These are phyloP conservation scores for Drosophila grimshawi DNA, from an alignment of 1,140 invertebrate species.

Conservation along the genomic window DNA sequence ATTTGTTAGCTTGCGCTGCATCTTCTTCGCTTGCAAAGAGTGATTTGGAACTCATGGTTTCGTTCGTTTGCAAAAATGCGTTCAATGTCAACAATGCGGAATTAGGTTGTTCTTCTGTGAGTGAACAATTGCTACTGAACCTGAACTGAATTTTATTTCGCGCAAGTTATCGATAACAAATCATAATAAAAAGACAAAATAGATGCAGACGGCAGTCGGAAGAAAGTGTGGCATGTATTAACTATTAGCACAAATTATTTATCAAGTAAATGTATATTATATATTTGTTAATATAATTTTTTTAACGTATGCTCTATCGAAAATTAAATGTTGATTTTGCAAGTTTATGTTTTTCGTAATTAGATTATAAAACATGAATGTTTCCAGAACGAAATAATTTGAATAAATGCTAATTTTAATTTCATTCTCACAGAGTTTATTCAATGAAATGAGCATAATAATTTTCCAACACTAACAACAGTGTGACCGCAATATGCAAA, in stretches of 20 bases:
- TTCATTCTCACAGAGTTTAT: background rate
- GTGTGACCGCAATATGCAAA: conserved; percentile 24
- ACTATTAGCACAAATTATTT: background rate
- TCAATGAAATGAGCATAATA: background rate
- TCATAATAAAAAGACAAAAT: background rate
- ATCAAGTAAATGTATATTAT: too few species aligned
- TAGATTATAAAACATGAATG: background rate
- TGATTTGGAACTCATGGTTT: conserved; percentile 75
- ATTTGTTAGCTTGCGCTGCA: conserved; percentile 86
- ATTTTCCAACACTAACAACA: conserved; percentile 17
- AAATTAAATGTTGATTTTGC: too few species aligned
- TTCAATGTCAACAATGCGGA: conserved; percentile 10
- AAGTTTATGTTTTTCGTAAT: too few species aligned
- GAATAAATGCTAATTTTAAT: background rate
- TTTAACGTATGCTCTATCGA: too few species aligned
- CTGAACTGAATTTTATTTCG: conserved; percentile 11
- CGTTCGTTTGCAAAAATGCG: background rate
- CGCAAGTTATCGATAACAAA: conserved; percentile 11
- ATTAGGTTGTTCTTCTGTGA: background rate
- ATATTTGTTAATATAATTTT: too few species aligned
- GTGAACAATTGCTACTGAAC: conserved; percentile 20
- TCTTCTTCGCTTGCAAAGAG: conserved; percentile 72
- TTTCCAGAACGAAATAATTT: background rate
- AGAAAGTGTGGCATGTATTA: background rate
- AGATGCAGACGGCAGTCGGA: background rate